These are phyloP conservation scores for Fringilla coelebs DNA, from an alignment of 2,797 vertebrate species.

Conservation along the genomic window DNA sequence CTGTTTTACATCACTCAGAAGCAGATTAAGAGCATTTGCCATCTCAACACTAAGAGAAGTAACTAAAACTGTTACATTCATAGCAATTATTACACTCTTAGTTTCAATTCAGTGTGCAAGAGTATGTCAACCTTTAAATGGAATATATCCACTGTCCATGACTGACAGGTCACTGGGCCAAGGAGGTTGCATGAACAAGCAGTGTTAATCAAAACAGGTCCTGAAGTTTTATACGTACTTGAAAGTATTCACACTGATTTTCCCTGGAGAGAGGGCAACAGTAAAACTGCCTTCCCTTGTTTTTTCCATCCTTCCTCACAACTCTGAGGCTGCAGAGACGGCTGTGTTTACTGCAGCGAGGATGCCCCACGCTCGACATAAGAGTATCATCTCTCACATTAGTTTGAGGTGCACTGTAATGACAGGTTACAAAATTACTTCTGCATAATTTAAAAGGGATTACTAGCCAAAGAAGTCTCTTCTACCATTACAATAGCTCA, in stretches of 20 bases:
- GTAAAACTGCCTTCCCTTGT: slow-evolving; percentile 90
- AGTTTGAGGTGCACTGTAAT: slow-evolving; percentile 69
- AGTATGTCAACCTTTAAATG: not conserved
- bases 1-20: not conserved
- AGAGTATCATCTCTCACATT: not conserved
- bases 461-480: not conserved
- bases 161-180: not conserved
- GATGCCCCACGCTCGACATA: slow-evolving; percentile 38
- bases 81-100: not conserved
- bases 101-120: not conserved
- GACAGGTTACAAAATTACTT: slow-evolving; percentile 65
- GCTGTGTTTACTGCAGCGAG: slow-evolving; percentile 80
- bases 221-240: slow-evolving; percentile 75
- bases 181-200: not conserved
- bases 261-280: slow-evolving; percentile 83
- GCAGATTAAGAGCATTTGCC: not conserved
- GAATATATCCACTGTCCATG: not conserved
- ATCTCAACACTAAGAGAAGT: not conserved
- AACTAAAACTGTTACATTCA: not conserved
- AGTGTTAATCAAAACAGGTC: not conserved
- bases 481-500: not conserved
- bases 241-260: slow-evolving; percentile 85
- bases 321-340: slow-evolving; percentile 78
- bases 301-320: slow-evolving; percentile 89
- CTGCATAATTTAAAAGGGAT: not conserved